These are phyloP conservation scores for Plebejus melissa DNA, from an alignment of 2,888 invertebrate species.

Conservation along the genomic window DNA sequence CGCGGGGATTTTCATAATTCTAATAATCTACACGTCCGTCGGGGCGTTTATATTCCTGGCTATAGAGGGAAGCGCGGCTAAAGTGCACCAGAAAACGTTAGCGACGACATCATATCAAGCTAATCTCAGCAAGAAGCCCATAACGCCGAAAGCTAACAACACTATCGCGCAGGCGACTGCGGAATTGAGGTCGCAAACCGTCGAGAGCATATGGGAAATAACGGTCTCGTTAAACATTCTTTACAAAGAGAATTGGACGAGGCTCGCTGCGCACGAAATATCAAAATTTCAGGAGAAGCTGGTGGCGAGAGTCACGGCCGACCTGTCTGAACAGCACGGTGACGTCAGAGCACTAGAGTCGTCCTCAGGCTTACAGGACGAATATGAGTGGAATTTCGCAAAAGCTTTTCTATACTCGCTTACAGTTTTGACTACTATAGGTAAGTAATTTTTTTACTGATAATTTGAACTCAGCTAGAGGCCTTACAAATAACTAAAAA, in stretches of 20 bases:
- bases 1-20: constrained; percentile 88
- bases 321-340: constrained; percentile 80
- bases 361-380: constrained; percentile 66
- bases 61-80: constrained; percentile 84
- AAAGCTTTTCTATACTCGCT: constrained; percentile 96
- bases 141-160: constrained; percentile 58
- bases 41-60: constrained; percentile 91
- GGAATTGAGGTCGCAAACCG: constrained; percentile 79
- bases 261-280: constrained; percentile 84
- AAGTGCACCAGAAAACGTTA: constrained; percentile 72
- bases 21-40: constrained; percentile 86
- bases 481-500: background rate
- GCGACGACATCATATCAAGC: constrained; percentile 72
- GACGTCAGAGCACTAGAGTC: constrained; percentile 69
- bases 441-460: constrained; percentile 66
- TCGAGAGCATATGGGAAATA: constrained; percentile 95
- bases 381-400: constrained; percentile 92
- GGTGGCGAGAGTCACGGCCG: constrained; percentile 87
- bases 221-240: constrained; percentile 92
- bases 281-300: constrained; percentile 89
- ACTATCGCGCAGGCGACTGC: constrained; percentile 67
- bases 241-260: constrained; percentile 93
- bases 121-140: constrained; percentile 57
- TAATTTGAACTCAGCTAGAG: background rate
- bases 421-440: constrained; percentile 95